phyloP scores from a whole-genome alignment of 92 coral and sea anemone genomes.

The Paramuricea clavata region DNA sequence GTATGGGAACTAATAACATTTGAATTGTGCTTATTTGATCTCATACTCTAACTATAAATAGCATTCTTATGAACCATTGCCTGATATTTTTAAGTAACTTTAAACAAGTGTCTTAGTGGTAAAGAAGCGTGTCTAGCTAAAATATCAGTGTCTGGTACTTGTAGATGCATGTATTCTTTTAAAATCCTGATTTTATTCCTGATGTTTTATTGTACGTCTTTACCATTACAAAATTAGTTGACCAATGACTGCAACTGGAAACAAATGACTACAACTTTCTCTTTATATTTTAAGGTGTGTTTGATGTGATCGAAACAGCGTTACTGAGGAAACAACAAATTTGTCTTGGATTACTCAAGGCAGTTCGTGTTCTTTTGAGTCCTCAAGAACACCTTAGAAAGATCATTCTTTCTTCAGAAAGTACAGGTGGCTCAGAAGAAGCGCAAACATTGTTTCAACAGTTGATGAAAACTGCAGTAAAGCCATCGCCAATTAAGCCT shows the following conservation, averaged over 20 bases:
- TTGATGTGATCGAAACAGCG: conserved; percentile 80
- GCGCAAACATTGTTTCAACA: conserved; percentile 85
- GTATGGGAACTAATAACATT: too few species aligned
- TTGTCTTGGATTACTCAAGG: conserved; percentile 91
- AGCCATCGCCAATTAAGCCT: conserved; percentile 93
- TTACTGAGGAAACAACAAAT: conserved; percentile 88
- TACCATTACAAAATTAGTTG: not conserved
- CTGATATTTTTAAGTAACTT: too few species aligned
- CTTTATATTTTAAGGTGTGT: conserved; percentile 34
- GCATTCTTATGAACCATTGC: too few species aligned
- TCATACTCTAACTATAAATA: too few species aligned
- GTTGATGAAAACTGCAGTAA: conserved; percentile 93
- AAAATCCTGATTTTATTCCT: too few species aligned
- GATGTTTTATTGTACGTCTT: too few species aligned
- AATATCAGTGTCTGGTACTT: too few species aligned
- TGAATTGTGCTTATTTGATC: too few species aligned
- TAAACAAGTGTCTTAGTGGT: too few species aligned
- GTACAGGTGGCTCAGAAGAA: conserved; percentile 52
- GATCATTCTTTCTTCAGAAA: conserved; percentile 83
- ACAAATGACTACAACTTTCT: not conserved
- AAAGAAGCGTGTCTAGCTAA: too few species aligned
- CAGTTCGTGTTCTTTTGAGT: conserved; percentile 94
- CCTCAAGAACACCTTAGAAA: conserved; percentile 96
- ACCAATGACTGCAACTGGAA: not conserved
- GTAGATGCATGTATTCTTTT: too few species aligned